Evolutionary conservation across 1,140 invertebrate genomes (phyloP).

Genomic region (Nomia melanderi): DNA sequence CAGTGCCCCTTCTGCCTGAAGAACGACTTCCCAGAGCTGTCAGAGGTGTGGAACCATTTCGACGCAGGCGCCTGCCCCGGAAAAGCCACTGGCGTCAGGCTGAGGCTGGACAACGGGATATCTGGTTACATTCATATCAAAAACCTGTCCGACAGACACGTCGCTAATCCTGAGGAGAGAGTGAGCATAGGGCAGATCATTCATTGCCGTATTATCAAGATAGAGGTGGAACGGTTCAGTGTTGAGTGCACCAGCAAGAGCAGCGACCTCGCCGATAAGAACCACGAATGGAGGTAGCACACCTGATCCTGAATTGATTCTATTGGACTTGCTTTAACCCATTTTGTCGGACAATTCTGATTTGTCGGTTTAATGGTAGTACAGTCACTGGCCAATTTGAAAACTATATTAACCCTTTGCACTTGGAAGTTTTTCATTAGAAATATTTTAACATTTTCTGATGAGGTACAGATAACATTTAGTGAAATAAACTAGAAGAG

Average conservation of each 20-base stretch:
- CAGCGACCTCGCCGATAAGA: conserved; percentile 95
- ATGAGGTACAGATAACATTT: too few relatives aligned
- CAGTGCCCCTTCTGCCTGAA: conserved; percentile 98
- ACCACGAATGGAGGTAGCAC: conserved; percentile 91
- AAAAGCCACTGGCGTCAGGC: conserved; percentile 94
- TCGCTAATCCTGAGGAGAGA: conserved; percentile 95
- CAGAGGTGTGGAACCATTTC: conserved; percentile 99
- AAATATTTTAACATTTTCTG: too few relatives aligned
- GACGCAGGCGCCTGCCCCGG: conserved; percentile 97
- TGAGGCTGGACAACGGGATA: conserved; percentile 96
- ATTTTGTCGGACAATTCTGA: too few relatives aligned
- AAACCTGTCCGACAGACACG: conserved; percentile 96
- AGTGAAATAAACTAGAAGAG: too few relatives aligned
- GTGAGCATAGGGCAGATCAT: conserved; percentile 93
- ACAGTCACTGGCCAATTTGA: too few relatives aligned
- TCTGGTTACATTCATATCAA: conserved; percentile 97
- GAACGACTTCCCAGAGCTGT: conserved; percentile 96
- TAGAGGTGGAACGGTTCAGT: conserved; percentile 96
- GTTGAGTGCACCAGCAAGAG: conserved; percentile 97
- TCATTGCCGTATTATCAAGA: conserved; percentile 95
- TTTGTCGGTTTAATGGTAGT: too few relatives aligned
- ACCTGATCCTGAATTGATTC: too few relatives aligned
- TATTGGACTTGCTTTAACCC: too few relatives aligned
- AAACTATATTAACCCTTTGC: too few relatives aligned
- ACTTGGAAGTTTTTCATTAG: too few relatives aligned